Base-by-base conservation (phyloP, 2,888 invertebrate species). In the Dermolepida albohirtum region DNA sequence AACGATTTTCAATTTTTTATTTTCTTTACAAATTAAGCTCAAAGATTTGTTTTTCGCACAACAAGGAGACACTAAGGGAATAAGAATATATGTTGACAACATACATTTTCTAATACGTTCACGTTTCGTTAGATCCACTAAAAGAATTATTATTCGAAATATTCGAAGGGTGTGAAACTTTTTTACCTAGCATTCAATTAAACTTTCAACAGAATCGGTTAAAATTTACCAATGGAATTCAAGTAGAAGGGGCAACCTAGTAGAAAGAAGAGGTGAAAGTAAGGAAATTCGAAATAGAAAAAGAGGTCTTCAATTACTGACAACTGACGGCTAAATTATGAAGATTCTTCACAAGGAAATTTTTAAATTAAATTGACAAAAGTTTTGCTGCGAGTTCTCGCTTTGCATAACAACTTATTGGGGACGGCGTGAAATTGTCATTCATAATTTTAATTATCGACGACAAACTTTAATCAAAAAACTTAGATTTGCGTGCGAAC, bases 351-450 rank as follows among this genome's bases (percentile, higher is more conserved):
- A 14, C 40, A 41, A 39, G 57, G 52, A 66, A 71, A 73, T 71
- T 67, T 73, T 73, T 70, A 73, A 73, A 73, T 73, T 71, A 71
- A 73, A 73, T 70, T 68, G 73, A 71, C 73, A 69, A 70, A 73
- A 73, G 66, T 73, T 71, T 51, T 51, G 55, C 67, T 50, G 41
- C 51, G 69, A 57, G 39, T 44, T 68, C 51, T 54, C 54, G 57
- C 67, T 67, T 57, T 68, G 57, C 67, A 67, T 67, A 63, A 67
- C 67, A 67, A 67, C 68, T 66, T 57, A 57, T 57, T 47, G 57
- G 50, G 17, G 51, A 29, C 54, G 59, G 59, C 59, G 59, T 27
- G 44, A 59, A 59, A 59, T 59, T 59, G 59, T 59, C 57, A 64
- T 64, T 64, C 52, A 51, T 64, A 64, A 52, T 64, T 64, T 64